These are phyloP conservation scores for Allophyes oxyacanthae DNA, from an alignment of 2,888 invertebrate genomes.

Conservation along the genomic window DNA sequence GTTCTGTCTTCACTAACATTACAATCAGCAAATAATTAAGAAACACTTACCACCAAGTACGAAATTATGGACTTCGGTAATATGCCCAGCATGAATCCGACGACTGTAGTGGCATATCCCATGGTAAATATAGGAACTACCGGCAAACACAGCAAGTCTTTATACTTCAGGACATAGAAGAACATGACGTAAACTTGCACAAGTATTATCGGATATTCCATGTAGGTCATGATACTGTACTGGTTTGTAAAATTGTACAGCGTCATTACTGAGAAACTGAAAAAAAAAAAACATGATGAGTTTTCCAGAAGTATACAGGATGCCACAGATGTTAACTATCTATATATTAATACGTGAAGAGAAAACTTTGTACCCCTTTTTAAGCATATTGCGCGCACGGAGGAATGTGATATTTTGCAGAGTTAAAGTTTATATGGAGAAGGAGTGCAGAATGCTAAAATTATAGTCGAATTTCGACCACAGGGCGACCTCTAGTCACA, in stretches of 20 bases:
- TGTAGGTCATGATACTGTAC: conserved; percentile 93
- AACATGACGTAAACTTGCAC: conserved; percentile 93
- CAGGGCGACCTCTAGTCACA: no score
- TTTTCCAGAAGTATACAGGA: not conserved
- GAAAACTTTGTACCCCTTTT: no score
- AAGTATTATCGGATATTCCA: conserved; percentile 95
- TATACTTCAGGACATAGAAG: conserved; percentile 92
- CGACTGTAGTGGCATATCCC: conserved; percentile 71
- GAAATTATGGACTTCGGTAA: conserved; percentile 87
- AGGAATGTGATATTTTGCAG: no score
- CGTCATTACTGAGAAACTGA: conserved; percentile 94
- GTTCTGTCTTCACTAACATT: no score
- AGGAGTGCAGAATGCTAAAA: no score
- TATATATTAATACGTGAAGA: no score
- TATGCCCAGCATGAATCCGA: conserved; percentile 69
- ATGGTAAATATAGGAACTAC: conserved; percentile 66
- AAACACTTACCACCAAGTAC: conserved; percentile 91
- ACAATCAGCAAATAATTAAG: conserved; percentile 2
- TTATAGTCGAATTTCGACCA: no score
- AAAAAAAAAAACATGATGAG: conserved; percentile 62
- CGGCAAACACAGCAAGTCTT: conserved; percentile 85
- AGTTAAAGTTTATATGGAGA: no score
- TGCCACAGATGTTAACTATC: not conserved
- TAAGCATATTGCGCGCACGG: no score
- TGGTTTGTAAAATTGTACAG: conserved; percentile 94